Base-by-base conservation (phyloP, 2,113 vertebrate genomes). In the Rynchops niger region DNA sequence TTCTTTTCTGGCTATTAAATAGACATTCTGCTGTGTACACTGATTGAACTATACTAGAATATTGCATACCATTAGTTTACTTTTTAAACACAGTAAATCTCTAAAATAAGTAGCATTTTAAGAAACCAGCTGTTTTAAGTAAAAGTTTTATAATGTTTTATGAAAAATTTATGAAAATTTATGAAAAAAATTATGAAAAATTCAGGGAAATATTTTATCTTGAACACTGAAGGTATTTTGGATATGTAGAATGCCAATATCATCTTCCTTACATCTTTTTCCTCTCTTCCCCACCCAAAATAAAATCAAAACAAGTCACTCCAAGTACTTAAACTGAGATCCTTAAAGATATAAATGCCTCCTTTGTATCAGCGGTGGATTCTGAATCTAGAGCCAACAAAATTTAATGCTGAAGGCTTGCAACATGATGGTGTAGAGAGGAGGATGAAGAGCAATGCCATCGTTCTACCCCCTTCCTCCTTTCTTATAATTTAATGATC, bases 381-480 rank as follows among this genome's bases (percentile, higher is more conserved):
- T 96, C 53, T 95, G 45, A 82, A 82, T 9, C 13, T 26, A 70
- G 13, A 83, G 3, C 5, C 10, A 77, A 45, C 3, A 77, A 62
- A 95, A 82, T 20, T 12, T 82, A 2, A 52, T 22, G 53, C 65
- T 42, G 30, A 89, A 79, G 6, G 7, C 29, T 89, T 63, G 8
- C 7, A 47, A 40, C 4, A 3, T 22, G 7, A 50, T n/a, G 25
- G 2, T 58, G 5, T 56, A 65, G 12, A 6, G 13, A 63, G 14
- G 9, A 92, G 32, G 9, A 59, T 38, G 29, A 92, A 45, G 6
- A 49, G 4, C 18, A 49, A 43, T 9, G 3, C 4, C 27, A 47
- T 43, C 0, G 0, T 67, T 78, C 52, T 65, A 49, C 3, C 9
- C 7, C 5, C 9, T 66, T 63, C 9, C 6, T 8, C 20, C 9